Conservation (phyloP, 2,888 invertebrate species). For the Yponomeuta evonymella region DNA sequence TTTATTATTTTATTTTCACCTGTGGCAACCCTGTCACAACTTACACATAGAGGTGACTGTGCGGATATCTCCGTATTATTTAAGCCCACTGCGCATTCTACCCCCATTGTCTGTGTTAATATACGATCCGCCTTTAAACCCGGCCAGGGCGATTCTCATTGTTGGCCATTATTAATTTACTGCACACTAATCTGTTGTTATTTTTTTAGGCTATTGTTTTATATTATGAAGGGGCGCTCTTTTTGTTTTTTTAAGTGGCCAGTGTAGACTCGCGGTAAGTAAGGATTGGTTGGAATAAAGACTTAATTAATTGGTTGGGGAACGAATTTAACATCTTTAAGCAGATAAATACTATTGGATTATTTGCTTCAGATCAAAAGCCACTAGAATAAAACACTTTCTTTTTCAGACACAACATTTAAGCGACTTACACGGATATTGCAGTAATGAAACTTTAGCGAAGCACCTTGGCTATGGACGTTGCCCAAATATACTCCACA, state of each 20-base stretch:
- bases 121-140: constrained; percentile 31
- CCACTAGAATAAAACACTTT: too few relatives aligned
- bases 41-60: constrained; percentile 10
- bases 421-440: too few relatives aligned
- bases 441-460: too few relatives aligned
- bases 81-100: constrained; percentile 30
- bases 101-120: constrained; percentile 37
- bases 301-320: too few relatives aligned
- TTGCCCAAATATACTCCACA: too few relatives aligned
- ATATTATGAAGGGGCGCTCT: background rate
- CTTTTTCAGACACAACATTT: too few relatives aligned
- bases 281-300: background rate
- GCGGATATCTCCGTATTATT: constrained; percentile 30
- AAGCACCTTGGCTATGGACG: too few relatives aligned
- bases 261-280: background rate
- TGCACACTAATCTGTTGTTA: constrained; percentile 31
- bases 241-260: background rate
- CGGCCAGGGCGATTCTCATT: constrained; percentile 29
- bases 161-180: constrained; percentile 44
- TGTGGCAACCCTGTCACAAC: constrained; percentile 10
- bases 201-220: constrained; percentile 6
- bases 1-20: background rate
- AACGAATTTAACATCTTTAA: too few relatives aligned
- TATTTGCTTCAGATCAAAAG: too few relatives aligned
- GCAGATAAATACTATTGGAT: too few relatives aligned